A percentile compares a stretch with the other conserved stretches of the same genome.
These are phyloP conservation scores for Anthophora plumipes DNA, from an alignment of 2,888 invertebrate species.

Conservation along the genomic window DNA sequence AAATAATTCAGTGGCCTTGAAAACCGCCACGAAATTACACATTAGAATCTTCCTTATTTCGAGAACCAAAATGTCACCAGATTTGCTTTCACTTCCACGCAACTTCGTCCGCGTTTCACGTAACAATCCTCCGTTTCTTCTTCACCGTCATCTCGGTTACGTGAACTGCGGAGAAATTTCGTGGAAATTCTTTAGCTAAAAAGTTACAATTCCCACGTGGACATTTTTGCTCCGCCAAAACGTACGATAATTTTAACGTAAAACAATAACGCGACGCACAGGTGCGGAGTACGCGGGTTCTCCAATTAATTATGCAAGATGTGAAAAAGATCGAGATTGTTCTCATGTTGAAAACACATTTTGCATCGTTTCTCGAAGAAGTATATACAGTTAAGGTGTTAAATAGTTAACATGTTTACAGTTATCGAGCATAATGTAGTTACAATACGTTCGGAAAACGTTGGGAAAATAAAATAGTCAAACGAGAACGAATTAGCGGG, in stretches of 20 bases:
- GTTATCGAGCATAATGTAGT: background rate
- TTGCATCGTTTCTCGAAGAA: background rate
- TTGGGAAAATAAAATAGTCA: background rate
- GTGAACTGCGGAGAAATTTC: conserved; percentile 19
- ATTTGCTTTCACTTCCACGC: conserved; percentile 57
- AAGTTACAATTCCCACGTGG: background rate
- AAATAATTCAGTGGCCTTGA: background rate
- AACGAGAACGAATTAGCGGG: conserved; percentile 6
- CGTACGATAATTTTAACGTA: background rate
- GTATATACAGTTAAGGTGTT: background rate
- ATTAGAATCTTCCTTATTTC: conserved; percentile 22
- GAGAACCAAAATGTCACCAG: conserved; percentile 22
- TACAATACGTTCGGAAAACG: background rate
- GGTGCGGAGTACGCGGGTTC: background rate
- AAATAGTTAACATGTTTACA: background rate
- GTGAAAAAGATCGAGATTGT: background rate
- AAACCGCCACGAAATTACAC: background rate
- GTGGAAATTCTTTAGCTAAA: background rate
- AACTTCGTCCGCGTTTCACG: conserved; percentile 18
- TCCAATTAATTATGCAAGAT: background rate
- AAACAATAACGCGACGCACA: background rate
- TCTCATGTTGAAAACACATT: background rate
- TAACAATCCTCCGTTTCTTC: conserved; percentile 6
- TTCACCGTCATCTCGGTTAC: background rate
- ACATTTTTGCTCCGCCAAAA: background rate